Evolutionary conservation across 2,888 invertebrate species (phyloP).

Genomic region (Catocala fraxini): DNA sequence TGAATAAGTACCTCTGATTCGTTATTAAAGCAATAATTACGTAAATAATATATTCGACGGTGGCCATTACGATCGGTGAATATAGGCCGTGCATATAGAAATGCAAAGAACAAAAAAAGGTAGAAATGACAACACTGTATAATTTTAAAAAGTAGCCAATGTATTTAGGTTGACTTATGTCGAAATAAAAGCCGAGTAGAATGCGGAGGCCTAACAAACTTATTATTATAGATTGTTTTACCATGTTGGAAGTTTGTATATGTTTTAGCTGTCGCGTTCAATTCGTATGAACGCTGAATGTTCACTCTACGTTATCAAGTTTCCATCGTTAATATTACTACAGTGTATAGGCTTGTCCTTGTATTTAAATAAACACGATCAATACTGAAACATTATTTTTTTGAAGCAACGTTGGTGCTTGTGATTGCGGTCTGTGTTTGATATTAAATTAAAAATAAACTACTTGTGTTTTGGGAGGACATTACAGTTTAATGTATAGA

Average conservation of each 20-base stretch:
- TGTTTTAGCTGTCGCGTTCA: background rate
- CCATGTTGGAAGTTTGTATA: background rate
- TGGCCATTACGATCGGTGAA: background rate
- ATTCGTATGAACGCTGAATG: too few relatives aligned
- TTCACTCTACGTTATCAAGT: background rate
- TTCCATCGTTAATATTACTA: background rate
- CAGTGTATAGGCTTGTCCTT: background rate
- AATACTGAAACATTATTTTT: background rate
- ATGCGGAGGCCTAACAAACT: background rate
- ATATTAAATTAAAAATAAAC: too few relatives aligned
- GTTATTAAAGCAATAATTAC: background rate
- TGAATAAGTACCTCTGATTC: background rate
- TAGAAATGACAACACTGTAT: background rate
- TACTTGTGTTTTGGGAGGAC: too few relatives aligned
- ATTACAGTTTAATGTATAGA: too few relatives aligned
- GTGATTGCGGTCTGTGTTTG: too few relatives aligned
- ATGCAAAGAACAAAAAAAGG: background rate
- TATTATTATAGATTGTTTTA: background rate
- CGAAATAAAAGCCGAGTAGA: slow-evolving; percentile 5
- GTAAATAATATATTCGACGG: background rate
- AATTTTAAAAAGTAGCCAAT: background rate
- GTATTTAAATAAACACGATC: background rate
- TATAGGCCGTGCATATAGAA: background rate
- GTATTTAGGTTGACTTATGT: background rate
- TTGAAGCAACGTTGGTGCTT: too few relatives aligned